Evolutionary conservation across 2,113 vertebrate species (phyloP), one percentile per base, ranked within the genome.

Genomic region (Galbula dea): DNA sequence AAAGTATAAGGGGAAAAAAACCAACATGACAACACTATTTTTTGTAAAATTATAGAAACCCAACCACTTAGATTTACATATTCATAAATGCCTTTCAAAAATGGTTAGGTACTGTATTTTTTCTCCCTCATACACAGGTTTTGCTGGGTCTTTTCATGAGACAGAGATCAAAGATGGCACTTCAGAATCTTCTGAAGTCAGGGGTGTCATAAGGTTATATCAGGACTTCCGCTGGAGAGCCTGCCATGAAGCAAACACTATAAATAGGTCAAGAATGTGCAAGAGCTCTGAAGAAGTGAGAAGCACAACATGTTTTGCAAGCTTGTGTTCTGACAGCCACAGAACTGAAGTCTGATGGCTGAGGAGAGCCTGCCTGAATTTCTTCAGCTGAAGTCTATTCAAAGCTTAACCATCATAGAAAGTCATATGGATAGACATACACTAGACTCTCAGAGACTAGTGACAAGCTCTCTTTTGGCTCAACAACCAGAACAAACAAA

Each of bases 241-340:
- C 41, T 83, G 72, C 48, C 45, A 57, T 48, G 68, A 88, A 91
- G 63, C 78, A 85, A 89, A 55, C 63, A 46, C 95, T 94, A 94
- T 94, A 94, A 93, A 95, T 94, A 94, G 93, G 79, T 67, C 39
- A 87, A 89, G 87, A 94, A 96, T 63, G 63, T 88, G 89, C 91
- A 91, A 96, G 82, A 77, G 85, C 59, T 74, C 82, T 1, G 1
- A 85, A 45, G 67, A 69, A 94, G 72, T 26, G 30, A 95, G 91
- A 55, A 88, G 91, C 82, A 86, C 37, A 90, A 48, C 58, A 29
- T 83, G 84, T 77, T 72, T 90, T 45, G 57, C 79, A 83, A 79
- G 82, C 72, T 23, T 89, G 75, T 61, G 43, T 43, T 89, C 89
- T 3, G 7, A 93, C 3, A 91, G 90, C 45, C 45, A 10, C 12